These are phyloP conservation scores for Alectoris magna DNA, from an alignment of 2,797 vertebrate species.

Conservation along the genomic window DNA sequence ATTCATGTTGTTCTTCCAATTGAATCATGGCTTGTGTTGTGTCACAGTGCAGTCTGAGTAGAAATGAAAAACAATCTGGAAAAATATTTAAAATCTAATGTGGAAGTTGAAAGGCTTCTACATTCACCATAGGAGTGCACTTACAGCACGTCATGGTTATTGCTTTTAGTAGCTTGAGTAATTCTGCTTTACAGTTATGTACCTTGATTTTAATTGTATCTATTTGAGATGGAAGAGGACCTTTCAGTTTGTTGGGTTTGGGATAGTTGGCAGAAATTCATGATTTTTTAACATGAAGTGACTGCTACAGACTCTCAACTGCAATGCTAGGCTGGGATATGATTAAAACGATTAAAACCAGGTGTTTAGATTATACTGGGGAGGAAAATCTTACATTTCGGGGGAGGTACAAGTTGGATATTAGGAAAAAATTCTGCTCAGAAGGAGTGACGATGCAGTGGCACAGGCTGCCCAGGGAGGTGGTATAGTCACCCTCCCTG, in stretches of 20 bases:
- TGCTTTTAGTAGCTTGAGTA: not conserved
- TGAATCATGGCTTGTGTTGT: not conserved
- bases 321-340: not conserved
- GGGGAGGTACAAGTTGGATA: too few relatives aligned
- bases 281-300: not conserved
- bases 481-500: too few relatives aligned
- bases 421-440: too few relatives aligned
- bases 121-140: not conserved
- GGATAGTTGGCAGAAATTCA: not conserved
- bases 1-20: not conserved
- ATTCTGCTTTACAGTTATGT: not conserved
- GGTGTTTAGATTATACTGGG: not conserved
- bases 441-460: too few relatives aligned
- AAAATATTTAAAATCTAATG: not conserved
- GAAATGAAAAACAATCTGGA: not conserved
- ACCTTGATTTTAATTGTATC: not conserved
- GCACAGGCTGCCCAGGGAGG: too few relatives aligned
- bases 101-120: not conserved
- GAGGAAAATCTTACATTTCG: not conserved
- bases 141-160: not conserved
- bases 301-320: not conserved
- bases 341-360: not conserved
- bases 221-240: not conserved
- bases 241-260: not conserved
- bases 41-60: not conserved